Conservation (phyloP, 2,888 invertebrate genomes). For the Junonia oenone region DNA sequence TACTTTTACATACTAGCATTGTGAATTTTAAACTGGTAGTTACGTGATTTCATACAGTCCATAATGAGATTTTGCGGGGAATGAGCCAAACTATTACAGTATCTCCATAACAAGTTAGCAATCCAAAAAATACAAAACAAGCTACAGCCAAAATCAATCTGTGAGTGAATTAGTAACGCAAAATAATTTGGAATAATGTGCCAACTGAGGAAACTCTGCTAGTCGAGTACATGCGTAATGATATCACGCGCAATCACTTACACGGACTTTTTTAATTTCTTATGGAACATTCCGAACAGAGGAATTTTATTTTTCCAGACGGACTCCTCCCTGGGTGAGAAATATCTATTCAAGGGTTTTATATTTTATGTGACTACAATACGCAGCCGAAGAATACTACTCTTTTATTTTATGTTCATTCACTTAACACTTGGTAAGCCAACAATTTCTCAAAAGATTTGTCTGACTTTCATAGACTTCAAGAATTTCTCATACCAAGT, state of each 20-base stretch:
- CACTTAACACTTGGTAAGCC: too few species aligned
- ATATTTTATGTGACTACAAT: neutral
- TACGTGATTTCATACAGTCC: neutral
- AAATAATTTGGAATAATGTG: conserved; percentile 25
- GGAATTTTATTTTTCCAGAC: conserved; percentile 57
- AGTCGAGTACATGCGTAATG: conserved; percentile 19
- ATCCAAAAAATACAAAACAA: conserved; percentile 8
- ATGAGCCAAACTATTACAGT: neutral
- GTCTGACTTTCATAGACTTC: too few species aligned
- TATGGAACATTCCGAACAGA: conserved; percentile 57
- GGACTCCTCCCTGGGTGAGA: conserved; percentile 56
- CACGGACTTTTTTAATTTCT: conserved; percentile 60
- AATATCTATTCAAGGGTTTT: conserved; percentile 30
- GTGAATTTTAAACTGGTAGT: neutral
- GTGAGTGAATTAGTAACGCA: conserved; percentile 16
- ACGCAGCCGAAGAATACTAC: neutral
- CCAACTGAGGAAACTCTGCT: conserved; percentile 5
- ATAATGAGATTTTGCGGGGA: neutral
- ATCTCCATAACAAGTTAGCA: neutral
- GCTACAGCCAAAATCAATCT: conserved; percentile 15
- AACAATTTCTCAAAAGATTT: too few species aligned
- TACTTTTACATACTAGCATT: neutral
- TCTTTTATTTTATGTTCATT: too few species aligned
- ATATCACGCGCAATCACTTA: conserved; percentile 48
- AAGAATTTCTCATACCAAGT: too few species aligned